Evolutionary conservation across 2,113 vertebrate genomes (phyloP), one percentile per base, ranked within the genome.

Genomic region (Stigmatopora nigra): DNA sequence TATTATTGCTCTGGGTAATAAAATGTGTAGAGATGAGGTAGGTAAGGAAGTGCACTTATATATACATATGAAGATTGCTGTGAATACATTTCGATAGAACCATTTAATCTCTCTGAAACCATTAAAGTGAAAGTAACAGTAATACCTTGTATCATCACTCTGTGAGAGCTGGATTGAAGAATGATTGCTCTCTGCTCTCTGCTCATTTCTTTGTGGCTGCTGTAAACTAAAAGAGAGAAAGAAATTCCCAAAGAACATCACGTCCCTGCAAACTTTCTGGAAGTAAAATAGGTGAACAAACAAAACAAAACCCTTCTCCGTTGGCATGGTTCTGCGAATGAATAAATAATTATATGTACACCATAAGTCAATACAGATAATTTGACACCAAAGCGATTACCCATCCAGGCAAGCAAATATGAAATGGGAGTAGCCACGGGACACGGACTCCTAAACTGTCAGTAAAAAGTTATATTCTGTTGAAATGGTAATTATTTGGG

Each of bases 381-480:
- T 86, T 86, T 84, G 77, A 85, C 78, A 84, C 78, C 68, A 81
- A 84, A 75, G 79, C 75, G 80, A 81, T 80, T 79, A 78, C 77
- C 79, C 78, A 83, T 71, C 78, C 75, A 79, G 77, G 81, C 75
- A 80, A 57, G 67, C 69, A 79, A 88, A 81, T 80, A 74, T 72
- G 76, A 86, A 84, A 79, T 74, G 57, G 79, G 57, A 73, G 66
- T 68, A 65, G 70, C 65, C 20, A 61, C 4, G 62, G 80, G 77
- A 77, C 60, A 47, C 61, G 70, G 77, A 73, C 82, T 84, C 69
- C 75, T 72, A 83, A 86, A 83, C 70, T 80, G 78, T 49, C 70
- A 82, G 60, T 63, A 83, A 84, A 81, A 84, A 81, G 84, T 85
- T 82, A 84, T 82, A 86, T 87, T 85, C 77, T 83, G 84, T 87